A percentile compares a stretch with the other conserved stretches of the same genome.
Conservation (phyloP, 2,888 invertebrate species). For the Drosophila meridionalis region DNA sequence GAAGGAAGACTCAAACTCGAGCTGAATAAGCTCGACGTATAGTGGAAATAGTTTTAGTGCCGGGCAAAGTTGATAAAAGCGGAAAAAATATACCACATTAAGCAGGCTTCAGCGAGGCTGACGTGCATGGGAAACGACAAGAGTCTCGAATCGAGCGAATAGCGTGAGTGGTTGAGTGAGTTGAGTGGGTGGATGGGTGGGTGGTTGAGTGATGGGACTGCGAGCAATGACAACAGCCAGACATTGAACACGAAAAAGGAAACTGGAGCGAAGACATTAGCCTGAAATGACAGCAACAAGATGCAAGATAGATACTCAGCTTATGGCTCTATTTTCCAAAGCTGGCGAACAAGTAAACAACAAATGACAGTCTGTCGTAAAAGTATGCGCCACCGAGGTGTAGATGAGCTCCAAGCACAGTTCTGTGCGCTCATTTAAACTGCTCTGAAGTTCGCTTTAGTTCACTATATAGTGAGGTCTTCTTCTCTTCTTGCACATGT, state of each 20-base stretch:
- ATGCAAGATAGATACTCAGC: constrained; percentile 72
- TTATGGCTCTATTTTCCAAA: constrained; percentile 57
- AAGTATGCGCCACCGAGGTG: constrained; percentile 41
- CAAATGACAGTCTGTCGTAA: constrained; percentile 50
- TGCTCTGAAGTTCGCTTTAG: constrained; percentile 27
- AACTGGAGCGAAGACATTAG: constrained; percentile 79
- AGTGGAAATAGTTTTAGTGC: constrained; percentile 1
- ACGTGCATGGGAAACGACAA: constrained; percentile 47
- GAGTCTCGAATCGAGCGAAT: constrained; percentile 38
- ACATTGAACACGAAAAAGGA: constrained; percentile 78
- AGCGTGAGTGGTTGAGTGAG: constrained; percentile 24
- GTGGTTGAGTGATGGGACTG: constrained; percentile 28
- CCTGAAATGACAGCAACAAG: constrained; percentile 77
- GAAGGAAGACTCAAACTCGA: neutral
- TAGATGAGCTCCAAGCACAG: neutral
- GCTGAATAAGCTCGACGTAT: neutral
- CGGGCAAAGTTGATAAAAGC: constrained; percentile 40
- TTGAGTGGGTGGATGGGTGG: neutral
- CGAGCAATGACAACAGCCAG: constrained; percentile 61
- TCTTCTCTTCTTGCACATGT: neutral
- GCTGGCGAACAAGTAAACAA: constrained; percentile 50
- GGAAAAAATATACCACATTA: constrained; percentile 49
- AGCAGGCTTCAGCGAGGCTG: constrained; percentile 61
- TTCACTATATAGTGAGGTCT: too few relatives aligned
- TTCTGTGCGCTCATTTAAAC: constrained; percentile 33